Evolutionary conservation across 1,140 invertebrate species (phyloP), one percentile per base, ranked within the genome.

Genomic region (Philotrypesis tridentata): DNA sequence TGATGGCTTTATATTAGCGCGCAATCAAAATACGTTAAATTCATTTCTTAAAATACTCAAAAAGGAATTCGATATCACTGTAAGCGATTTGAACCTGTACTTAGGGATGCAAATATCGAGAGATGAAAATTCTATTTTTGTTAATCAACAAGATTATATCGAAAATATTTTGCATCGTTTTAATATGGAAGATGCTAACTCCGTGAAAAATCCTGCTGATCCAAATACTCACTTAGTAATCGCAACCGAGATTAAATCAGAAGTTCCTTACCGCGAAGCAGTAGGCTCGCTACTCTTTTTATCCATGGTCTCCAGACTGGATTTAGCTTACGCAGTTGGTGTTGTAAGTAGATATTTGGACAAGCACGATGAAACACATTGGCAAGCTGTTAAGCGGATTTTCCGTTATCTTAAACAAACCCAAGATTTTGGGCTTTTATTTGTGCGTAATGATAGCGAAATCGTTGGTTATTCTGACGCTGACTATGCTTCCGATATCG

Each of bases 401-500:
- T 83, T 92, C 7, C 31, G 87, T 17, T 92, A 92, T 84, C 68
- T 93, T 0, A 88, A 89, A 78, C 87, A 85, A 33, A 92, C 91
- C 27, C 75, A 14, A 4, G 63, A 89, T 70, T 82, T 76, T 17
- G 86, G 86, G 0, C 43, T 89, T 2, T 65, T 83, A 31, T 89
- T 79, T 79, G 5, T 17, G 7, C 31, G 11, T 0, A 61, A n/a
- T 27, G 2, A 21, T 60, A 17, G 31, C 9, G 60, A 27, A 33
- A 14, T 84, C 0, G 14, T 48, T 11, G 84, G 68, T 5, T 86
- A 84, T 37, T 83, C 48, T 9, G 84, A 88, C 60, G 80, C 85
- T 4, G 86, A 88, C 61, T 84, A 83, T 75, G 85, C 84, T 0
- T 76, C 63, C 14, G 82, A 85, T 75, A 14, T 79, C 0, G 67